Evolutionary conservation across 2,888 invertebrate species (phyloP).

Genomic region (Julus scandinavius): DNA sequence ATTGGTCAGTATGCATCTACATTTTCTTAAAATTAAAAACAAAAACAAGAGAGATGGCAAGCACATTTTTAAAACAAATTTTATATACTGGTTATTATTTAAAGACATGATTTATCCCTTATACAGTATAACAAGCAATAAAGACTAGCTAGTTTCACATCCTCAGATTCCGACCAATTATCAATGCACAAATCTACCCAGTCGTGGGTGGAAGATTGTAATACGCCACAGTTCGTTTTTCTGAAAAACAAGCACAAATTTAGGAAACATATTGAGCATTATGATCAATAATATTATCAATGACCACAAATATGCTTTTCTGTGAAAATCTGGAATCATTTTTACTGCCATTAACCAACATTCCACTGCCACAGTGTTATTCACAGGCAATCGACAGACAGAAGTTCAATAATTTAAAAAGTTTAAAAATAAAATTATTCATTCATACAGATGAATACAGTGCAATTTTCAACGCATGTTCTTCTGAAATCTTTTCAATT

Average conservation of each 20-base stretch:
- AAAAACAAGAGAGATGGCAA: not conserved
- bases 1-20: not conserved
- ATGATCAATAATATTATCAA: too few species aligned
- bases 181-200: not conserved
- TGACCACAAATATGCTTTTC: not conserved
- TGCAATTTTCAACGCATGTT: too few species aligned
- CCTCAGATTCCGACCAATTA: not conserved
- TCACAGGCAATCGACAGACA: too few species aligned
- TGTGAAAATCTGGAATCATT: not conserved
- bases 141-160: not conserved
- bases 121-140: not conserved
- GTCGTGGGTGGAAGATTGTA: not conserved
- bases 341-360: too few species aligned
- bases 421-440: too few species aligned
- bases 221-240: not conserved
- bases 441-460: too few species aligned
- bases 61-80: not conserved
- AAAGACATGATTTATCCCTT: not conserved
- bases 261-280: too few species aligned
- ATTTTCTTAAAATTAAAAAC: constrained; percentile 6
- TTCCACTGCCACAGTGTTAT: too few species aligned
- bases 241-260: not conserved
- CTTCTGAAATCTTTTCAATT: too few species aligned
- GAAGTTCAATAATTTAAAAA: too few species aligned
- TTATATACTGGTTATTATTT: not conserved